Percentiles rank a stretch among this genome's conserved stretches.
phyloP scores from a whole-genome alignment of 2,797 vertebrate species.

The Simalia tracyae region DNA sequence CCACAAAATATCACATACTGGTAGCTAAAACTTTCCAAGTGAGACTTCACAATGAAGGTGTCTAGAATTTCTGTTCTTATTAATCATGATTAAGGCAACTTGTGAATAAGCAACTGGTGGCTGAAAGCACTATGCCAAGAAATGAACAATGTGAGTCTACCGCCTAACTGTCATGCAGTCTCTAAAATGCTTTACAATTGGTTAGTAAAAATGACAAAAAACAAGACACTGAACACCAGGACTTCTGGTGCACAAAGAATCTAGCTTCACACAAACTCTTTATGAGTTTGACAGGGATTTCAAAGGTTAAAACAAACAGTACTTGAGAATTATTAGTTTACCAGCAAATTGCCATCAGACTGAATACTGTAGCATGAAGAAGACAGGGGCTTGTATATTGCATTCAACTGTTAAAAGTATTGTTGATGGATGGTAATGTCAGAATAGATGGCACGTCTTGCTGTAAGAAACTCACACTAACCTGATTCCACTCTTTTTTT shows the following conservation, averaged over 20 bases:
- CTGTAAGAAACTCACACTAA: background rate
- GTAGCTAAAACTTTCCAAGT: background rate
- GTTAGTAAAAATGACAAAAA: slow-evolving; percentile 40
- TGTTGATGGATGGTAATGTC: background rate
- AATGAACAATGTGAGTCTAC: slow-evolving; percentile 17
- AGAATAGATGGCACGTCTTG: background rate
- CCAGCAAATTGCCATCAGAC: background rate
- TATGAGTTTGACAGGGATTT: background rate
- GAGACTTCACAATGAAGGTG: background rate
- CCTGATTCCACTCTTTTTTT: background rate
- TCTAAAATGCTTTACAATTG: slow-evolving; percentile 14
- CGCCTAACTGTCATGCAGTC: slow-evolving; percentile 27
- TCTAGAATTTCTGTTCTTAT: background rate
- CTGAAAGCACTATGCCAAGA: slow-evolving; percentile 12
- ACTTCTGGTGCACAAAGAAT: background rate
- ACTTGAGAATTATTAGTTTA: background rate
- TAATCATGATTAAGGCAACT: slow-evolving; percentile 3
- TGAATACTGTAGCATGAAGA: background rate
- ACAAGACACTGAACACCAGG: slow-evolving; percentile 28
- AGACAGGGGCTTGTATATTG: background rate
- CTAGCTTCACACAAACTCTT: background rate
- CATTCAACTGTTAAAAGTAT: background rate
- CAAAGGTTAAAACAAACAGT: slow-evolving; percentile 2
- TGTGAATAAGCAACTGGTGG: slow-evolving; percentile 15
- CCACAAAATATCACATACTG: background rate